Evolutionary conservation across 2,113 vertebrate species (phyloP).

Genomic region (Pachyramphus minor): DNA sequence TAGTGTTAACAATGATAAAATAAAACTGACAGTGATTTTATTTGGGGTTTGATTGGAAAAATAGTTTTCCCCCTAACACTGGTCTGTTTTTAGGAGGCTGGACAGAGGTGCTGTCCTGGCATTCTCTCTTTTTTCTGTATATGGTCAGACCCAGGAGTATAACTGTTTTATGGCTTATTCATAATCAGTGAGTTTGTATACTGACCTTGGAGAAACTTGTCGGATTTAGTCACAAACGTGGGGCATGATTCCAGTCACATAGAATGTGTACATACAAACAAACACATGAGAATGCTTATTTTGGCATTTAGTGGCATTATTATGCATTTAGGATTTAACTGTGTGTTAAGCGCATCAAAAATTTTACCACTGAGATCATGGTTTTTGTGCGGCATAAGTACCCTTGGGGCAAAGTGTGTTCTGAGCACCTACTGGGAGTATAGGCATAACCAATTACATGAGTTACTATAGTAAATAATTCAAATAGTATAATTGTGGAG

Average conservation of each 20-base stretch:
- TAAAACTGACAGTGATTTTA: not conserved
- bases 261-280: not conserved
- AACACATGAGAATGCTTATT: not conserved
- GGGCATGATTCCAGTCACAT: not conserved
- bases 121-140: not conserved
- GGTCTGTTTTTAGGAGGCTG: not conserved
- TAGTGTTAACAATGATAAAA: not conserved
- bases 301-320: not conserved
- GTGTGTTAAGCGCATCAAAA: not conserved
- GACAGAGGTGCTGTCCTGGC: not conserved
- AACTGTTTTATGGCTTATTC: not conserved
- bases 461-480: not conserved
- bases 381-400: not conserved
- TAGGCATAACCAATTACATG: not conserved
- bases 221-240: not conserved
- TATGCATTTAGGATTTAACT: not conserved
- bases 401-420: accelerated
- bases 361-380: not conserved
- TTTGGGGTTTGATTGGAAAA: not conserved
- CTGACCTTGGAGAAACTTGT: not conserved
- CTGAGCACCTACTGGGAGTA: not conserved
- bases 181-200: not conserved
- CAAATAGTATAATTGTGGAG: not conserved
- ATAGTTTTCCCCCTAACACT: not conserved
- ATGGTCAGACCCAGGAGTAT: not conserved